Conservation (phyloP, 1,140 invertebrate species). For the Drosophila lacertosa region DNA sequence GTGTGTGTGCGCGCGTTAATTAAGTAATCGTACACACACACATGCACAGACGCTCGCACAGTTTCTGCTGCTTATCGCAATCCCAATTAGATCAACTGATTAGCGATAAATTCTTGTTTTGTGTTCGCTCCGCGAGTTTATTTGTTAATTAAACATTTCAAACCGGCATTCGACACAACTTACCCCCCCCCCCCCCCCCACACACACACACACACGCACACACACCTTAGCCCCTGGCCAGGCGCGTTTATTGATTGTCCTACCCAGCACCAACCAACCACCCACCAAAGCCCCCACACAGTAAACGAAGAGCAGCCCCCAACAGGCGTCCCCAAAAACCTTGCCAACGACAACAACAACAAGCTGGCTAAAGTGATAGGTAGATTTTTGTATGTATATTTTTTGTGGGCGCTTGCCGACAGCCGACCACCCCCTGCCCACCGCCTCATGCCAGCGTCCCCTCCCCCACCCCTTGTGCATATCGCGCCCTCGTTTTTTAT, state of each 20-base stretch:
- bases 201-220: too few species aligned
- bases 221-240: too few species aligned
- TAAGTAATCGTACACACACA: slow-evolving; percentile 29
- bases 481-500: slow-evolving; percentile 77
- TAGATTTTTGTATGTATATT: slow-evolving; percentile 78
- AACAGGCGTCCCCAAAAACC: slow-evolving; percentile 59
- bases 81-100: slow-evolving; percentile 43
- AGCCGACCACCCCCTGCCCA: slow-evolving; percentile 36
- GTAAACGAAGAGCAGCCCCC: slow-evolving; percentile 46
- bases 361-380: slow-evolving; percentile 63
- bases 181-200: background rate
- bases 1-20: slow-evolving; percentile 14
- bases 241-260: slow-evolving; percentile 76
- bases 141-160: slow-evolving; percentile 33
- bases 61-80: slow-evolving; percentile 13
- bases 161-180: slow-evolving; percentile 63
- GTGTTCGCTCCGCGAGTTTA: background rate
- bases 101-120: slow-evolving; percentile 27
- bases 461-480: slow-evolving; percentile 63
- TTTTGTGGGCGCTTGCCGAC: slow-evolving; percentile 60
- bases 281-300: slow-evolving; percentile 17
- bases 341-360: slow-evolving; percentile 52
- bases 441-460: too few species aligned
- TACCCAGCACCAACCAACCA: slow-evolving; percentile 16
- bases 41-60: slow-evolving; percentile 7